phyloP scores from a whole-genome alignment of 2,113 vertebrate genomes.

The Neotoma lepida region DNA sequence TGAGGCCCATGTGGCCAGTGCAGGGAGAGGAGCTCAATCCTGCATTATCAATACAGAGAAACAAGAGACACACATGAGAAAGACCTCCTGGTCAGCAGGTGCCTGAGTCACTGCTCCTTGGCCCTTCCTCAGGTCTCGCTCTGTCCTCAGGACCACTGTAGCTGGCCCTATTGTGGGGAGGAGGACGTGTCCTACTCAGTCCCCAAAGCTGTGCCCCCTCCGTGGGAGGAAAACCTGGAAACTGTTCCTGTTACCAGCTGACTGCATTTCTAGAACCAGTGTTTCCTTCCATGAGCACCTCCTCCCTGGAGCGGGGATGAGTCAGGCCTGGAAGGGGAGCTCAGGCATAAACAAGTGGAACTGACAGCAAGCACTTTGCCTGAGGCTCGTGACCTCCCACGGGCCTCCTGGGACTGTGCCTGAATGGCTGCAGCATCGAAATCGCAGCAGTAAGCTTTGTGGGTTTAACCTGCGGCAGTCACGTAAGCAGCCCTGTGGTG shows the following conservation, averaged over 20 bases:
- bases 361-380: background rate
- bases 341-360: slow-evolving; percentile 48
- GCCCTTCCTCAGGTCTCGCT: background rate
- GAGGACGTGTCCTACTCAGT: background rate
- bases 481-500: rapidly evolving
- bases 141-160: background rate
- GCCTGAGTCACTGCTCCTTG: background rate
- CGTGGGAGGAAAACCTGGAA: slow-evolving; percentile 32
- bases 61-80: background rate
- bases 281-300: background rate
- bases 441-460: slow-evolving; percentile 16
- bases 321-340: background rate
- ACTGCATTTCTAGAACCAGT: background rate
- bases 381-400: background rate
- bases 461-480: slow-evolving; percentile 1
- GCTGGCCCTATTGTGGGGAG: background rate
- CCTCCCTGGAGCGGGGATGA: background rate
- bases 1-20: no score
- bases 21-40: background rate
- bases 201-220: background rate
- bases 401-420: background rate
- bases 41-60: background rate
- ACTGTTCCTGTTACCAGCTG: background rate
- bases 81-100: background rate
- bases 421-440: background rate